Evolutionary conservation across 2,113 vertebrate species (phyloP).

Genomic region (Axis porcinus): DNA sequence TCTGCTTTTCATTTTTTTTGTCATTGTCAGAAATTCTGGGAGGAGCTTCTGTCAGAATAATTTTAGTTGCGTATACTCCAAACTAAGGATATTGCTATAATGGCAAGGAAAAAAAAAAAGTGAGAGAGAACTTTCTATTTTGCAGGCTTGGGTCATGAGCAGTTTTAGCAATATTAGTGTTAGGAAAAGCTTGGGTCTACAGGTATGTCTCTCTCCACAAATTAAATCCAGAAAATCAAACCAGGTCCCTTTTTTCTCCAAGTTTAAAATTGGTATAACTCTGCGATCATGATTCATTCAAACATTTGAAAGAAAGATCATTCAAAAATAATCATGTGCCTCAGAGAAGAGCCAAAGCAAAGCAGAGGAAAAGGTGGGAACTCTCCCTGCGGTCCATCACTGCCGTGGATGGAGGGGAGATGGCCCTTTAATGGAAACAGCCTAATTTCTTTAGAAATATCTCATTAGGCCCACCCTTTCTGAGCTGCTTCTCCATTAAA

Average conservation of each 20-base stretch:
- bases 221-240: not conserved
- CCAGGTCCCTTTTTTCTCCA: not conserved
- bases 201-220: not conserved
- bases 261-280: not conserved
- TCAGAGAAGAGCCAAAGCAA: not conserved
- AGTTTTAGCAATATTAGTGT: not conserved
- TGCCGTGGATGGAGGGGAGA: slow-evolving; percentile 53
- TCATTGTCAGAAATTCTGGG: not conserved
- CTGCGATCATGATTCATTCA: not conserved
- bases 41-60: not conserved
- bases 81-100: not conserved
- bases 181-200: not conserved
- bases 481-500: slow-evolving; percentile 86
- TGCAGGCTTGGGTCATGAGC: not conserved
- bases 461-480: slow-evolving; percentile 84
- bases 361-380: not conserved
- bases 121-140: not conserved
- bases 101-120: not conserved
- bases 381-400: slow-evolving; percentile 46
- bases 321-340: not conserved
- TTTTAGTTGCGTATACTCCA: not conserved
- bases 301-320: not conserved
- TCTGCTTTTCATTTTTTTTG: not conserved
- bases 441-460: slow-evolving; percentile 88
- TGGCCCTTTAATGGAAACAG: slow-evolving; percentile 79